Conservation (phyloP, 92 coral and sea anemone species). For the Palythoa grandis region DNA sequence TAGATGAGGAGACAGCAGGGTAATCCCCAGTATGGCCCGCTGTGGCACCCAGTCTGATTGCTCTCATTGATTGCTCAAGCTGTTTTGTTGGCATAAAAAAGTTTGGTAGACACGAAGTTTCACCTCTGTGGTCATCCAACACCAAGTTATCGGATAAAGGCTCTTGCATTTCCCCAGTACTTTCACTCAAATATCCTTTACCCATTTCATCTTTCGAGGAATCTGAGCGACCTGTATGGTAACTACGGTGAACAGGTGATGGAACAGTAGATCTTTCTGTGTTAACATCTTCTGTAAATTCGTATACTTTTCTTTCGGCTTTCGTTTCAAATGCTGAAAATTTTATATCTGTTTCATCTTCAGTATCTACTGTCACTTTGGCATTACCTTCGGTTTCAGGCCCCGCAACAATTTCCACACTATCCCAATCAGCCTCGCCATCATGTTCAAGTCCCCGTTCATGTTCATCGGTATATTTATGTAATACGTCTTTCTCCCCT, state of each 20-base stretch:
- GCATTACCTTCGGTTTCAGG: not conserved
- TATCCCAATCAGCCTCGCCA: not conserved
- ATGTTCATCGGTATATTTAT: not conserved
- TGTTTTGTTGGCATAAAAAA: slow-evolving; percentile 94
- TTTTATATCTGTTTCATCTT: not conserved
- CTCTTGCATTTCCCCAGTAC: not conserved
- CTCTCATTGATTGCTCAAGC: slow-evolving; percentile 91
- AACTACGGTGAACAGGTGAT: not conserved
- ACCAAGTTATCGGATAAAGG: not conserved
- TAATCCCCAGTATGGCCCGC: slow-evolving; percentile 9
- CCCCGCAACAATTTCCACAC: not conserved
- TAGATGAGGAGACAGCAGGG: slow-evolving; percentile 49
- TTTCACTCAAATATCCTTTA: not conserved
- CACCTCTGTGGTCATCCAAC: not conserved
- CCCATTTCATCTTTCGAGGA: not conserved
- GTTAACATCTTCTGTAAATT: not conserved
- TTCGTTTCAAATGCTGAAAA: not conserved
- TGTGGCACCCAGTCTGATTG: slow-evolving; percentile 74
- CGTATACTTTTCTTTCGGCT: not conserved
- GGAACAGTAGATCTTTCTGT: not conserved
- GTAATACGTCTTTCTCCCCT: not conserved
- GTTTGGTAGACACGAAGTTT: slow-evolving; percentile 62
- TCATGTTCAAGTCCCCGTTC: not conserved
- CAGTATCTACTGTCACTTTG: slow-evolving; percentile 9
- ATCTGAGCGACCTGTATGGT: not conserved